Evolutionary conservation across 2,113 vertebrate species (phyloP), one percentile per base, ranked within the genome.

Genomic region (Callipepla californica): DNA sequence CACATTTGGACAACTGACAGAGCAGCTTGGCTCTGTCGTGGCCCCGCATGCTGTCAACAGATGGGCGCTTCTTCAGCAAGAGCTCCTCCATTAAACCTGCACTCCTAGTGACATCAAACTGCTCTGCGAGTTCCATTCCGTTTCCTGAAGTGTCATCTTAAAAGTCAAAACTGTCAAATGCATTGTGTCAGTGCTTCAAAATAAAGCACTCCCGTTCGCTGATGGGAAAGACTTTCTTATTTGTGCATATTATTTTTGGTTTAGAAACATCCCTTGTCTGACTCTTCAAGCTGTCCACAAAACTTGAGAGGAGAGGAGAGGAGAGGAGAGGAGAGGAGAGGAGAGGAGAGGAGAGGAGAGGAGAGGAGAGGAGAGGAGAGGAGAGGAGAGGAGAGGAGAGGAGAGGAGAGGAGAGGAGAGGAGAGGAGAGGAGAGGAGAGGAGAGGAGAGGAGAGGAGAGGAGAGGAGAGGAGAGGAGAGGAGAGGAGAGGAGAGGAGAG

Each of bases 171-270:
- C 36, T 15, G 2, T 26, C 55, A 8, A 68, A 63, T 36, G 3
- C 7, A 0, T 1, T 2, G 20, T 1, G 9, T 6, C 63, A 38
- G 19, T 0, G 2, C 2, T 38, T 26, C 2, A 23, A 69, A 53
- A 4, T 7, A 6, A 48, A 70, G 25, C 1, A 0, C 20, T 36
- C 36, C 40, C 34, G 0, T 10, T 12, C 53, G 11, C 34, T 11
- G 42, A 2, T 13, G 36, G 47, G 3, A 58, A 44, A 57, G 14
- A 26, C 23, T 47, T 23, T 34, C 13, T 2, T 17, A 53, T 26
- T 30, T 16, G 14, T 51, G 5, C 14, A 25, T 40, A 40, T 40
- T 40, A 13, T 3, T 26, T 32, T 53, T 47, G 17, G 32, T 16
- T 2, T 3, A 3, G 40, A 66, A 65, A 23, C 0, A 0, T 11